Evolutionary conservation across 2,113 vertebrate genomes (phyloP).

Genomic region (Microtus ochrogaster): DNA sequence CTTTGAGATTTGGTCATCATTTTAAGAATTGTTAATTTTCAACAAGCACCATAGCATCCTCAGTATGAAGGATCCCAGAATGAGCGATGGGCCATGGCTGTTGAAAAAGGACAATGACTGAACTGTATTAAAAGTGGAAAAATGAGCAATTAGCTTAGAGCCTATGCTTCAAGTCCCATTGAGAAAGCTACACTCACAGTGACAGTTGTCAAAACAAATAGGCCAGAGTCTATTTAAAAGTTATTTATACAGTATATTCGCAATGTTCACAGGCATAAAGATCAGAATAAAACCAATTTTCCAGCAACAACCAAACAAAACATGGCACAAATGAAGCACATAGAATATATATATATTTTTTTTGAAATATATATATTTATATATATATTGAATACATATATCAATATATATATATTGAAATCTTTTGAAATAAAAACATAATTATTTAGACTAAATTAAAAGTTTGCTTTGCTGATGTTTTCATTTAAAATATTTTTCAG

Average conservation of each 20-base stretch:
- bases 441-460: not conserved
- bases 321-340: not conserved
- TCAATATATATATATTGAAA: too few species aligned
- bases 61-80: too few species aligned
- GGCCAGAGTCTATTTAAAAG: not conserved
- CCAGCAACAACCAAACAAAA: not conserved
- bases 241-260: not conserved
- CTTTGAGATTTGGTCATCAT: not conserved
- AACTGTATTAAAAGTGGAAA: not conserved
- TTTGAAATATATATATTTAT: too few species aligned
- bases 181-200: not conserved
- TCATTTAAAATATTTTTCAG: not conserved
- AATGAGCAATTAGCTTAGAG: not conserved
- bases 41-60: too few species aligned
- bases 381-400: too few species aligned
- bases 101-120: not conserved
- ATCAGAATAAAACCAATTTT: not conserved
- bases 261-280: not conserved
- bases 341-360: not conserved
- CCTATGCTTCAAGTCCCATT: not conserved
- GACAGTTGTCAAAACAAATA: not conserved
- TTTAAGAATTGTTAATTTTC: conserved; percentile 45
- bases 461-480: not conserved
- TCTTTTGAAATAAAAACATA: not conserved
- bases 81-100: not conserved